Evolutionary conservation across 2,888 invertebrate species (phyloP), one percentile per base, ranked within the genome.

Genomic region (Branchipolynoe longqiensis): DNA sequence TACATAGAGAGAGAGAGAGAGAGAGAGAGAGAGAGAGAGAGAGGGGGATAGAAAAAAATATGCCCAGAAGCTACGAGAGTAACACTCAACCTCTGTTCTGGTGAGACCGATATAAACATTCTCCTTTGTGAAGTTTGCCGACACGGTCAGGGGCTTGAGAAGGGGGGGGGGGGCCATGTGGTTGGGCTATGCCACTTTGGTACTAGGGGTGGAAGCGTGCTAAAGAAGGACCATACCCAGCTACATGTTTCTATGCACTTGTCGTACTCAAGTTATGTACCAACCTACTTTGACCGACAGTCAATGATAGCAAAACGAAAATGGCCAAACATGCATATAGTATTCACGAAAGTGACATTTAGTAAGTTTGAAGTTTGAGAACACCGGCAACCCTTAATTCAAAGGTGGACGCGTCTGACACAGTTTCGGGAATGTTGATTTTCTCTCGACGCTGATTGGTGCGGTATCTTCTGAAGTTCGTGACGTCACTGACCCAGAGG

Each of bases 401-500:
- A 25, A 14, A 84, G 62, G 74, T 91, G 88, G 89, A 89, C 88
- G 89, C 87, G 87, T 78, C 90, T 88, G 89, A 74, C 84, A 88
- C 89, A 89, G 90, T 91, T 91, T 91, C 90, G 89, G 90, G 87
- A 90, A 90, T 91, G 91, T 91, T 91, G 90, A 90, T 91, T 90
- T 90, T 90, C 89, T 88, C 91, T 89, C 85, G 87, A 82, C 89
- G 88, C 89, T 92, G 91, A 92, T 92, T 92, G 92, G 92, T 89
- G 91, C 91, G 91, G 91, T 89, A 86, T 90, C 89, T 90, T 90
- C 90, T 90, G 90, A 90, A 90, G 89, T 33, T 87, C 82, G 90
- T 92, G 92, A 92, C 92, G 92, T 92, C 92, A 92, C 89, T 82
- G 86, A 88, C 89, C 89, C 90, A 88, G 89, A 89, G 89, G 91